Base-by-base conservation (phyloP, 2,888 invertebrate species). In the Lissocephala sabroskyi region DNA sequence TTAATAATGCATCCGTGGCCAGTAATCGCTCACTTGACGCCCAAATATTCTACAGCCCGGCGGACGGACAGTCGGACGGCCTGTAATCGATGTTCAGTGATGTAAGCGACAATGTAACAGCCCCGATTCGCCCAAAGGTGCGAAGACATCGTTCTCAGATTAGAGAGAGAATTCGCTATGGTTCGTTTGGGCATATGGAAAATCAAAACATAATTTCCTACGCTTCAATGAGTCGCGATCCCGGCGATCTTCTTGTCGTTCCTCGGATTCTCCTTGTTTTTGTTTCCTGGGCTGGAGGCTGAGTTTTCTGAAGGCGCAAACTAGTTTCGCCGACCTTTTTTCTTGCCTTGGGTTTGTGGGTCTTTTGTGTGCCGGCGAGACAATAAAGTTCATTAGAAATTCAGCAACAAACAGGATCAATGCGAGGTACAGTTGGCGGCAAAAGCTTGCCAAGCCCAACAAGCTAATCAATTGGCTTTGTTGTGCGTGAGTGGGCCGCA, bases 351-450 rank as follows among this genome's bases (percentile, higher is more conserved):
- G 43, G 51, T 45, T n/a, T n/a, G 9, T 37, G 42, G 26, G 36
- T 36, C 41, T 49, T 35, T 41, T 52, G 32, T 52, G 35, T 37
- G 50, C 16, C 16, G 16, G 13, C 62, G 40, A 64, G 59, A 70
- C 70, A 70, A 70, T 74, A 62, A 62, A 50, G 55, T 68, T 68
- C 70, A 70, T 77, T 77, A 70, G 78, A 77, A 75, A 64, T 35
- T 35, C 4, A 16, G 16, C 3, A 3, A 23, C 4, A 23, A 23
- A 23, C 23, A 3, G 23, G 3, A 5, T 23, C 23, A 23, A 23
- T 62, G 52, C 19, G 42, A 46, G 9, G 41, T 35, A 35, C 35
- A 35, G 35, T 35, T 35, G 13, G 10, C 17, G 13, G 14, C 14
- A 13, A 16, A 33, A 33, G 6, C 16, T 35, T 16, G 14, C 7